Evolutionary conservation across 2,113 vertebrate species (phyloP), one percentile per base, ranked within the genome.

Genomic region (Alosa alosa): DNA sequence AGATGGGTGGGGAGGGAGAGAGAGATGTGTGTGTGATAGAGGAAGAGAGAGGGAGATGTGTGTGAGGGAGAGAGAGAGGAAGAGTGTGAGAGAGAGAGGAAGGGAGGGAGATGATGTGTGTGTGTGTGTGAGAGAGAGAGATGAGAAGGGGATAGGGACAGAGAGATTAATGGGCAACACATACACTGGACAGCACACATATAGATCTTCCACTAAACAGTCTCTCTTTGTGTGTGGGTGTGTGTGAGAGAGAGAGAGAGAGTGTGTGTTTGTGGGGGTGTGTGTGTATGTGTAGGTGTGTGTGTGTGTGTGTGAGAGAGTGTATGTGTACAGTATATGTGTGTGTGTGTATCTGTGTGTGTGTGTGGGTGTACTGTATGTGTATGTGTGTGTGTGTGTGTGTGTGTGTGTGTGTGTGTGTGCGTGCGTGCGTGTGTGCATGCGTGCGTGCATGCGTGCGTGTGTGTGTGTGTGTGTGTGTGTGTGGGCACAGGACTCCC

Each of bases 151-250:
- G 31, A 0, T n/a, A 55, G 82, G 18, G 25, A 8, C 6, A 83
- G 1, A 82, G 8, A 25, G 60, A 41, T 86, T 52, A 22, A 78
- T 81, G 31, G 31, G 84, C 45, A 36, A 10, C 60, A 68, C n/a
- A 68, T 31, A 68, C 60, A 68, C 22, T n/a, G 60, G 60, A 68
- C 10, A 25, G 60, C 60, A 68, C 60, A 25, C 6, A 68, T 68
- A 68, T 68, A 68, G 22, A 68, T 68, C 60, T 68, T 25, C n/a
- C 60, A n/a, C 60, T 25, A 68, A 68, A 68, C 60, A 25, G 60
- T 68, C 60, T 81, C 15, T 45, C 17, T 57, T 82, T 44, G 13
- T 82, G n/a, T 9, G 87, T 83, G 83, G 82, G 86, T 10, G 60
- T 25, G 60, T 11, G 60, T 7, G 17, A 81, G 41, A 18, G 31